phyloP scores from a whole-genome alignment of 2,113 vertebrate species.

The Anser cygnoides region DNA sequence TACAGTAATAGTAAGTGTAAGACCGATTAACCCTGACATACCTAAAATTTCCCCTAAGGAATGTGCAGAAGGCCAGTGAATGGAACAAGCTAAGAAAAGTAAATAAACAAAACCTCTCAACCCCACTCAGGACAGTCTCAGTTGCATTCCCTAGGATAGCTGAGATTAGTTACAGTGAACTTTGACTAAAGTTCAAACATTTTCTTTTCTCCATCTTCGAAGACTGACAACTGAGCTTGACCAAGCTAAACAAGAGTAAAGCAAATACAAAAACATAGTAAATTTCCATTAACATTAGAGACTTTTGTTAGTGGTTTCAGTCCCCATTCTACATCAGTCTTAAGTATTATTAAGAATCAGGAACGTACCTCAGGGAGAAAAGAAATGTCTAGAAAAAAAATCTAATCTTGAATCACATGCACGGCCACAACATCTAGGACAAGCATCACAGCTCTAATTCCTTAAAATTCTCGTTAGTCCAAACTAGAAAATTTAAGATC shows the following conservation, averaged over 20 bases:
- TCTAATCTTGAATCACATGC: neutral
- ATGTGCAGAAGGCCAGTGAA: fast-evolving
- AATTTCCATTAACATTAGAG: neutral
- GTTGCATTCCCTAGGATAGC: neutral
- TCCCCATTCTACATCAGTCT: neutral
- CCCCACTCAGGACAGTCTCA: neutral
- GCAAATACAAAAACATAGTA: neutral
- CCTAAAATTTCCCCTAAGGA: neutral
- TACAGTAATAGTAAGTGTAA: neutral
- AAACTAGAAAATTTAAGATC: neutral
- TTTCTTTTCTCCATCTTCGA: neutral
- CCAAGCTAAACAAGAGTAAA: neutral
- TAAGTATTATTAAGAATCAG: neutral
- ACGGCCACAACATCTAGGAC: neutral
- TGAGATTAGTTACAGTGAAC: neutral
- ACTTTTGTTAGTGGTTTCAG: neutral
- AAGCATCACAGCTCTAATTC: neutral
- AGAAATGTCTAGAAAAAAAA: neutral
- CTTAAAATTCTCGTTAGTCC: neutral
- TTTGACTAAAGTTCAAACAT: neutral
- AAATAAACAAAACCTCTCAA: neutral
- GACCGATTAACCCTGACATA: neutral
- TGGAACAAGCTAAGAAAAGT: neutral
- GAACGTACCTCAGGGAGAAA: neutral
- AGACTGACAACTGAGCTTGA: neutral